Percentiles rank a stretch among this genome's conserved stretches.
phyloP scores from a whole-genome alignment of 1,140 invertebrate species.

The Anoplophora glabripennis region DNA sequence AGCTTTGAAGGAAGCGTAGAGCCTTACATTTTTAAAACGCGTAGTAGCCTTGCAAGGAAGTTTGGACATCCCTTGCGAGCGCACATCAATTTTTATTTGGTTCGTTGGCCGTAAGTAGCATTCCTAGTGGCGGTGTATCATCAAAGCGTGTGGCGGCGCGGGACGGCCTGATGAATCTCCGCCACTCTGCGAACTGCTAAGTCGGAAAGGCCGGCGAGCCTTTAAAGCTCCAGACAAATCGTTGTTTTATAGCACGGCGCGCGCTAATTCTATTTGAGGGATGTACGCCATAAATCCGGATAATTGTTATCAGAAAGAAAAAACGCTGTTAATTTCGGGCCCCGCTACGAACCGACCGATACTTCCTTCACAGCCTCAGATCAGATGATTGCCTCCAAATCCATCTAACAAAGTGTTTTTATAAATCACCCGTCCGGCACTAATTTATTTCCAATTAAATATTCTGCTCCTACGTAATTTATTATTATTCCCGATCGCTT shows the following conservation, averaged over 20 bases:
- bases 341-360: too few species aligned
- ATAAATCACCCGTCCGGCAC: too few species aligned
- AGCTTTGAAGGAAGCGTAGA: too few species aligned
- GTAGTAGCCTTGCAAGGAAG: too few species aligned
- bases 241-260: constrained; percentile 43
- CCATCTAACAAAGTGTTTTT: too few species aligned
- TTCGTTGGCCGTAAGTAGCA: constrained; percentile 5
- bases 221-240: constrained; percentile 43
- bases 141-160: constrained; percentile 3
- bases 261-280: constrained; percentile 47
- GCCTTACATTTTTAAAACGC: too few species aligned
- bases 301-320: constrained; percentile 43
- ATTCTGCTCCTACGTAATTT: too few species aligned
- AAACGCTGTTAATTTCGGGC: constrained; percentile 38
- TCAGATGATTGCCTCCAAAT: too few species aligned
- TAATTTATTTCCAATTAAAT: too few species aligned
- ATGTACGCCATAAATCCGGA: constrained; percentile 47
- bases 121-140: constrained; percentile 4
- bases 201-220: constrained; percentile 20
- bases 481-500: too few species aligned
- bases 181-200: constrained; percentile 21
- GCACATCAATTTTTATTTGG: constrained; percentile 12
- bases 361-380: too few species aligned
- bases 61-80: too few species aligned
- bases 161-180: constrained; percentile 7